Evolutionary conservation across 2,797 vertebrate species (phyloP), one percentile per base, ranked within the genome.

Genomic region (Microhierax caerulescens): DNA sequence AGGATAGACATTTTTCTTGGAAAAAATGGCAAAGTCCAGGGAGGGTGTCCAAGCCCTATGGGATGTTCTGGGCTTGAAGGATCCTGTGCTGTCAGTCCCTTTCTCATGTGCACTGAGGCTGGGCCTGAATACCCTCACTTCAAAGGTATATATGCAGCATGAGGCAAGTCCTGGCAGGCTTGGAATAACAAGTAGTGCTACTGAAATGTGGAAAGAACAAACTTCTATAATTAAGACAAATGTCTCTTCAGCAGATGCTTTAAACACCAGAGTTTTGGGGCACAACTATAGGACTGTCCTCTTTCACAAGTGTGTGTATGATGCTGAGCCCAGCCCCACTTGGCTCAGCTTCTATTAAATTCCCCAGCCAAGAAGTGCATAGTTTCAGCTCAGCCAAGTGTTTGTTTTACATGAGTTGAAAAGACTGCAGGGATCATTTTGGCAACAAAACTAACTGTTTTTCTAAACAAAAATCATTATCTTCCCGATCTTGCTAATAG

Each of bases 231-330:
- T 47, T 36, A 73, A 73, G n/a, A 18, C 14, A 48, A 43, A 32
- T 2, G 1, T 53, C 20, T 68, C 34, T 15, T 68, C 50, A 54
- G 8, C 4, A 5, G 34, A 10, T 59, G 34, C 41, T 68, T 48
- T 54, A 6, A 70, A 47, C 65, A 21, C 12, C 39, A 60, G 50
- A 39, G 37, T 19, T 65, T 36, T 45, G 19, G 68, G 48, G 12
- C 13, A 21, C 24, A 15, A 54, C 19, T 20, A 12, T 21, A 41
- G 78, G 34, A 25, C 6, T 7, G 14, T 54, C 11, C 27, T 68
- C 7, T 63, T 30, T 48, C 9, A 21, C 0, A 1, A 13, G 25
- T 3, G 7, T 12, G 36, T 25, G 20, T 48, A 30, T 41, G 60
- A 27, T 22, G 60, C 63, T 30, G 10, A 67, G 53, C n/a, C 41